Evolutionary conservation across 1,140 invertebrate genomes (phyloP), one percentile per base, ranked within the genome.

Genomic region (Hylaeus anthracinus): DNA sequence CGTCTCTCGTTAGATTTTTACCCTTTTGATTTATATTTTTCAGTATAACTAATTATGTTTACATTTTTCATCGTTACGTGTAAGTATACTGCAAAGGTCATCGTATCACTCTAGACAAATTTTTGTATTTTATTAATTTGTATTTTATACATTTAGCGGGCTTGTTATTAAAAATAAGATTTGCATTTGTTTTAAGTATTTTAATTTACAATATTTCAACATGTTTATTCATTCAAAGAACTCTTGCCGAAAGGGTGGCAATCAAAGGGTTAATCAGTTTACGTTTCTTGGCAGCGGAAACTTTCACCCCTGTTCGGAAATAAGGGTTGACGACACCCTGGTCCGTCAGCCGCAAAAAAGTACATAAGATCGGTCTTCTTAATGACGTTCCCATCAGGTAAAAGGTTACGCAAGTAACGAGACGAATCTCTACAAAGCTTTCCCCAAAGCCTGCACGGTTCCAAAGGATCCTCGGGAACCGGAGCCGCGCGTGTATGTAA

Each of bases 391-490:
- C 43, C 56, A 43, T 56, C 51, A 73, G 61, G 77, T 65, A 73
- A 79, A 79, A 61, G 77, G 77, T 73, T 48, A 70, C 37, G 26
- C 84, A 85, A 81, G 81, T 88, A 85, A 79, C 74, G 72, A 86
- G 76, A 83, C 89, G 89, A 92, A 92, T 92, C 91, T 90, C 91
- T 86, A 89, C 90, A 90, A 91, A 89, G 89, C 88, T 86, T 63
- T 37, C 81, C 72, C 81, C 85, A 77, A 78, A 80, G 82, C 79
- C 83, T 85, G 73, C 79, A 12, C 61, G 77, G 85, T 88, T 85
- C 89, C 85, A 89, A 90, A 91, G 90, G 89, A 90, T 91, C 88
- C 86, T 85, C 69, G 64, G 9, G 78, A 85, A 78, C 76, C 82
- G 86, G 75, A 88, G 80, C 45, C 14, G 86, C 84, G 82, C 84